Conservation (phyloP, 2,797 vertebrate species). For the Melanotaenia maccullochi region DNA sequence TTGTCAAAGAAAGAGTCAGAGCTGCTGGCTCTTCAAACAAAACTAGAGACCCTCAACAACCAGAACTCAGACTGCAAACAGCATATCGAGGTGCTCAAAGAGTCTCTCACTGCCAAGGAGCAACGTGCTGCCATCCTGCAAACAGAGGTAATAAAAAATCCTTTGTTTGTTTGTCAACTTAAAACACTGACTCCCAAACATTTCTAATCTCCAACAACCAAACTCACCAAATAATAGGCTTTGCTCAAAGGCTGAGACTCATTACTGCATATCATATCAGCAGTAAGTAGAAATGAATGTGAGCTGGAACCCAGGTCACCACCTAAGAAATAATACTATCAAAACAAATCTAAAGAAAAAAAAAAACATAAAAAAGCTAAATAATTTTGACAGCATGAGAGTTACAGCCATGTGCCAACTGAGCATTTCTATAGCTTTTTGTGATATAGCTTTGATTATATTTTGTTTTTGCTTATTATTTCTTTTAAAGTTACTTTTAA, state of each 20-base stretch:
- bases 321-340: constrained; percentile 20
- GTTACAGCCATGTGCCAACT: neutral
- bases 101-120: constrained; percentile 99
- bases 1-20: constrained; percentile 99
- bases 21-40: constrained; percentile 98
- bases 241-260: constrained; percentile 13
- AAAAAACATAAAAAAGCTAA: constrained; percentile 22
- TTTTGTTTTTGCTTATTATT: neutral
- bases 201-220: constrained; percentile 10
- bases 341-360: constrained; percentile 14
- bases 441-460: neutral
- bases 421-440: neutral
- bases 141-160: constrained; percentile 88
- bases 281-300: constrained; percentile 33
- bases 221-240: constrained; percentile 36
- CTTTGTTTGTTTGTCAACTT: constrained; percentile 19
- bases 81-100: constrained; percentile 99
- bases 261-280: constrained; percentile 41
- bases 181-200: constrained; percentile 22
- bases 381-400: constrained; percentile 1
- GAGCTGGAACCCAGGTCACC: constrained; percentile 17
- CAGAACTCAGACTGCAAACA: constrained; percentile 99
- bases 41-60: constrained; percentile 99
- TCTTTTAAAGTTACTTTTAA: neutral
- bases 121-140: constrained; percentile 99